These are phyloP conservation scores for Caenorhabditis sp. DNA, from an alignment of 2,888 invertebrate species.

Conservation along the genomic window DNA sequence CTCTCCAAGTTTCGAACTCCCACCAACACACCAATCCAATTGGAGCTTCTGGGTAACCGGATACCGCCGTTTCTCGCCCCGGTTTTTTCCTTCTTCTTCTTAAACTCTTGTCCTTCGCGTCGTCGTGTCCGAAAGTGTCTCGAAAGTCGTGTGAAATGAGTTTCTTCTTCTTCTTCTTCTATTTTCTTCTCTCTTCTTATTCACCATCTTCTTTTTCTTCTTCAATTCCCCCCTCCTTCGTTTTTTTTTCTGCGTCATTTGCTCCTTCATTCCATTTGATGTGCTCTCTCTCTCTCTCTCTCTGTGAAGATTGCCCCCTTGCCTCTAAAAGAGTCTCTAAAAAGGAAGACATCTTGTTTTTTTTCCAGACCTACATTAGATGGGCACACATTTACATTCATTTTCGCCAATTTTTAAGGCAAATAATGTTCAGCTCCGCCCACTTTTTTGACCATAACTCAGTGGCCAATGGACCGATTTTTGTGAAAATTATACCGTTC, in stretches of 20 bases:
- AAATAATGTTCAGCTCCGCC: too few relatives aligned
- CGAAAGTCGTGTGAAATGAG: constrained; percentile 54
- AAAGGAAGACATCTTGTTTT: constrained; percentile 21
- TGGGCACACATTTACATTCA: constrained; percentile 11
- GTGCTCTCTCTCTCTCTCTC: constrained; percentile 46
- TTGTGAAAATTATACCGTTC: too few relatives aligned
- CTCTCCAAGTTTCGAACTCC: too few relatives aligned
- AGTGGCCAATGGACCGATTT: too few relatives aligned
- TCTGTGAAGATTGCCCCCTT: constrained; percentile 6
- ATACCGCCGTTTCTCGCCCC: background rate
- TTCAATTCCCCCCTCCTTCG: constrained; percentile 21
- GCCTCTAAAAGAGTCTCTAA: background rate
- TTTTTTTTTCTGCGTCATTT: constrained; percentile 58
- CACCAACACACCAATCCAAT: too few relatives aligned
- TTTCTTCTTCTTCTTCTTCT: constrained; percentile 46
- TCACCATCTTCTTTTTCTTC: background rate
- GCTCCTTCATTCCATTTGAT: constrained; percentile 63
- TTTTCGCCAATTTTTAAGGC: background rate
- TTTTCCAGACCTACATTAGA: constrained; percentile 27
- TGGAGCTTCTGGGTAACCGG: too few relatives aligned
- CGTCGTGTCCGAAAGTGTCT: constrained; percentile 10
- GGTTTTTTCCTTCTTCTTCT: background rate
- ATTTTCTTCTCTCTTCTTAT: background rate
- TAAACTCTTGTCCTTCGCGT: background rate
- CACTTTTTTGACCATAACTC: too few relatives aligned